A percentile compares a stretch with the other conserved stretches of the same genome.
Conservation (phyloP, 1,140 invertebrate genomes). For the Drosophila ananassae region DNA sequence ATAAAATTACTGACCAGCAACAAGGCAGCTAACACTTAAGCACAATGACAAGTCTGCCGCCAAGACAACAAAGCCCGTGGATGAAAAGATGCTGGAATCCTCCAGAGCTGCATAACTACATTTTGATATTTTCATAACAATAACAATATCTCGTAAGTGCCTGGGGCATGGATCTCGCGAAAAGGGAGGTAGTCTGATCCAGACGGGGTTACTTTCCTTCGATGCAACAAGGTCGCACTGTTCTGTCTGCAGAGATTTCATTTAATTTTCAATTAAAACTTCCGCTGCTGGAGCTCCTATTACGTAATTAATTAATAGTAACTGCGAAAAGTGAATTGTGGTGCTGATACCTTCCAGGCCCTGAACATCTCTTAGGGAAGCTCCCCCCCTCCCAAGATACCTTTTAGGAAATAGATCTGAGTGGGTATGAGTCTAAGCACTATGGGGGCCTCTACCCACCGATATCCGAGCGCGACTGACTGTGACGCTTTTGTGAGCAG, state of each 20-base stretch:
- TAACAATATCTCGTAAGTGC: constrained; percentile 45
- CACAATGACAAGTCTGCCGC: constrained; percentile 57
- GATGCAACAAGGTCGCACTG: constrained; percentile 57
- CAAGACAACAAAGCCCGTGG: constrained; percentile 31
- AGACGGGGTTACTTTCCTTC: constrained; percentile 45
- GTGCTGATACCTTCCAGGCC: neutral
- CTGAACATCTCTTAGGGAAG: constrained; percentile 4
- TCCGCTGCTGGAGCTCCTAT: constrained; percentile 51
- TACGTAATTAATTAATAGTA: no score
- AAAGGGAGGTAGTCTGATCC: neutral
- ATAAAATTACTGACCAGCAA: constrained; percentile 79
- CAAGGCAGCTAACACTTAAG: constrained; percentile 69
- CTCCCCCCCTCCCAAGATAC: constrained; percentile 38
- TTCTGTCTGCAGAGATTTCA: constrained; percentile 9
- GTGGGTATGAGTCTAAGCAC: neutral
- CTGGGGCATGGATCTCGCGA: constrained; percentile 1
- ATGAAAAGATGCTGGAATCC: constrained; percentile 12
- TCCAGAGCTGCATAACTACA: constrained; percentile 30
- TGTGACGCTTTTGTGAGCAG: constrained; percentile 55
- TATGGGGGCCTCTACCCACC: neutral
- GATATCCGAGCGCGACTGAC: constrained; percentile 33
- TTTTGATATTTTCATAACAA: constrained; percentile 56
- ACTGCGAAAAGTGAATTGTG: no score
- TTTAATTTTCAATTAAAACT: constrained; percentile 65
- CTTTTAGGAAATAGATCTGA: neutral